Percentiles rank a stretch among this genome's conserved stretches.
Conservation (phyloP, 2,888 invertebrate species). For the Phragmatobia fuliginosa region DNA sequence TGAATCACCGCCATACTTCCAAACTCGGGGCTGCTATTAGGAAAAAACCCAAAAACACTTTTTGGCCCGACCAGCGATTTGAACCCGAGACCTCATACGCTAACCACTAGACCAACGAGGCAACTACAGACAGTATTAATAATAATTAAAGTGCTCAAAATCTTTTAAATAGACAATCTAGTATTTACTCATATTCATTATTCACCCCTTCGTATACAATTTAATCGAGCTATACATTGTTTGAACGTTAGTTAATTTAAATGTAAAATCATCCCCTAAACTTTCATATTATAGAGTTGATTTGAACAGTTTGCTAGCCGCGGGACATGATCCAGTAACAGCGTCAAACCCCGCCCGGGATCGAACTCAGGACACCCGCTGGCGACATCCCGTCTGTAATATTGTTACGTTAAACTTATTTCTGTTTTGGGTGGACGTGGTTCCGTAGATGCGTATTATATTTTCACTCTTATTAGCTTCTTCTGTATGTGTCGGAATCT, state of each 20-base stretch:
- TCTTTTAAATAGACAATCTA: background rate
- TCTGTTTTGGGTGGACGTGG: constrained; percentile 26
- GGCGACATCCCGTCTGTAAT: constrained; percentile 51
- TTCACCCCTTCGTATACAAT: constrained; percentile 16
- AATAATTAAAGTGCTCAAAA: too few species aligned
- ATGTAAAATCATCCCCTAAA: constrained; percentile 48
- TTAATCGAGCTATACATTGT: constrained; percentile 13
- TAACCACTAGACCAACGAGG: too few species aligned
- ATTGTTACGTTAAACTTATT: constrained; percentile 39
- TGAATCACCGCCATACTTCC: too few species aligned
- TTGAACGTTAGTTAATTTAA: constrained; percentile 47
- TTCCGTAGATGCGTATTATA: constrained; percentile 46
- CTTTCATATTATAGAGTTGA: constrained; percentile 48
- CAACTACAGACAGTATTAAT: too few species aligned
- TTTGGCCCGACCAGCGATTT: too few species aligned
- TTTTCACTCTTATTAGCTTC: background rate
- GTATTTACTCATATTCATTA: background rate
- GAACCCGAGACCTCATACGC: too few species aligned
- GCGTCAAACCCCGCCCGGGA: constrained; percentile 56
- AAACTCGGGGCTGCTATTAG: too few species aligned
- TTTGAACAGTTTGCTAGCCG: constrained; percentile 55
- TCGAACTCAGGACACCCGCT: constrained; percentile 58
- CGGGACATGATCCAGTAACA: constrained; percentile 66
- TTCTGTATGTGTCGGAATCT: too few species aligned
- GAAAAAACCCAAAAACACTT: too few species aligned